phyloP scores from a whole-genome alignment of 37 sponge, comb jelly and placozoan genomes.

The Haliclona indistincta region DNA sequence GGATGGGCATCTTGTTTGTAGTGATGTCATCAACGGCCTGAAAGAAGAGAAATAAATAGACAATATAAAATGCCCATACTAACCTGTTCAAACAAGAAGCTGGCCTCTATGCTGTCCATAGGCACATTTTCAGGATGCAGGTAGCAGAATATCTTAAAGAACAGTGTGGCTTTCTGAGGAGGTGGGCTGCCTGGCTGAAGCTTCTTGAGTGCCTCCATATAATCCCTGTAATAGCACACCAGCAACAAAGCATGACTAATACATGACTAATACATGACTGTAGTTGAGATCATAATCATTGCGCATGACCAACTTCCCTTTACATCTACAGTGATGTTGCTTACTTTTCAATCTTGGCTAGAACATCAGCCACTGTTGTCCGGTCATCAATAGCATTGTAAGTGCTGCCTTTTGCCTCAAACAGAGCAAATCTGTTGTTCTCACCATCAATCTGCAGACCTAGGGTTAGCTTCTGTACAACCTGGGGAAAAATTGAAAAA shows the following conservation, averaged over 20 bases:
- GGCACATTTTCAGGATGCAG: slow-evolving; percentile 59
- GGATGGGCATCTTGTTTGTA: slow-evolving; percentile 63
- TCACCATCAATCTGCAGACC: slow-evolving; percentile 60
- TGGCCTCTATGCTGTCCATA: slow-evolving; percentile 74
- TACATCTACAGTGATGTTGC: neutral
- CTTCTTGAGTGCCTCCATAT: slow-evolving; percentile 37
- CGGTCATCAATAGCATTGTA: slow-evolving; percentile 81
- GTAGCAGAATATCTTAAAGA: slow-evolving; percentile 90
- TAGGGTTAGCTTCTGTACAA: slow-evolving; percentile 72
- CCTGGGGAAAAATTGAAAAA: slow-evolving; percentile 42
- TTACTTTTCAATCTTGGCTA: slow-evolving; percentile 92
- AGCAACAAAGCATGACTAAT: neutral
- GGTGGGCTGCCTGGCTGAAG: slow-evolving; percentile 7
- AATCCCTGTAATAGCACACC: slow-evolving; percentile 10
- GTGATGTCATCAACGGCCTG: slow-evolving; percentile 62
- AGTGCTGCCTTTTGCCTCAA: slow-evolving; percentile 72
- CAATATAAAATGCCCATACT: neutral
- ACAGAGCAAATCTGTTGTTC: slow-evolving; percentile 91
- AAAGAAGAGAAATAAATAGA: neutral
- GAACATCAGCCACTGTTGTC: slow-evolving; percentile 79
- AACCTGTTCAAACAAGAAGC: slow-evolving; percentile 91
- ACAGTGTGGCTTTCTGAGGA: slow-evolving; percentile 65
- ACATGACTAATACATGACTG: neutral
- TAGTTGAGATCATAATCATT: neutral
- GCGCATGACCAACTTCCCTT: neutral